Base-by-base conservation (phyloP, 1,140 invertebrate species). In the Ceratina japonica region DNA sequence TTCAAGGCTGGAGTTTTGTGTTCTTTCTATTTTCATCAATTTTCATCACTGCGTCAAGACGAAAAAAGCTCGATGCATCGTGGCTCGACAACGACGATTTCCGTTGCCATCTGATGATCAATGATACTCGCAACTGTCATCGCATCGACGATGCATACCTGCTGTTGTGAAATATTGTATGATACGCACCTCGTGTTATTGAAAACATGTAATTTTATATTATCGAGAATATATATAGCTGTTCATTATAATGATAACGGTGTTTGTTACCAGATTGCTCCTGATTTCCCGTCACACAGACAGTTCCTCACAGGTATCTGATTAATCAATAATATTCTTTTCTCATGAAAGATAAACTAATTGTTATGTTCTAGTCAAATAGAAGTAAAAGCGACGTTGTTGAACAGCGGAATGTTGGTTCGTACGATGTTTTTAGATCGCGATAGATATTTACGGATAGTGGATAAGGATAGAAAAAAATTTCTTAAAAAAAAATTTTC, bases 111-210 rank as follows among this genome's bases (percentile, higher is more conserved):
- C 37, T 44, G 37, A 44, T 44, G 37, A 44, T 44, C 37, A 44
- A 44, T 44, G 37, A 44, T 44, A 44, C 37, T 44, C 31, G 68
- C 71, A 52, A 65, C 51, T 71, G 75, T 80, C 64, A 79, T 82
- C 78, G 54, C 66, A 52, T 84, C 54, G 59, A 68, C 59, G 49
- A 82, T 65, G 62, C 73, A 81, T 75, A 80, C 68, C 80, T 74
- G 83, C 69, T 79, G 79, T 82, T 91, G 90, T 91, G 87, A 91
- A 88, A 91, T 92, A 91, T 91, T 92, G 90, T 92, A 92, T 86
- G 80, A 91, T 91, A 92, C 68, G 82, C 87, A 83, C 89, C 90
- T 87, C 86, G 87, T 90, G 86, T 89, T 91, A 91, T 89, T 86
- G 81, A 85, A 89, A 70, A 83, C 82, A 87, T 91, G 86, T 90